Conservation (phyloP, 2,113 vertebrate species). For the Rynchops niger region DNA sequence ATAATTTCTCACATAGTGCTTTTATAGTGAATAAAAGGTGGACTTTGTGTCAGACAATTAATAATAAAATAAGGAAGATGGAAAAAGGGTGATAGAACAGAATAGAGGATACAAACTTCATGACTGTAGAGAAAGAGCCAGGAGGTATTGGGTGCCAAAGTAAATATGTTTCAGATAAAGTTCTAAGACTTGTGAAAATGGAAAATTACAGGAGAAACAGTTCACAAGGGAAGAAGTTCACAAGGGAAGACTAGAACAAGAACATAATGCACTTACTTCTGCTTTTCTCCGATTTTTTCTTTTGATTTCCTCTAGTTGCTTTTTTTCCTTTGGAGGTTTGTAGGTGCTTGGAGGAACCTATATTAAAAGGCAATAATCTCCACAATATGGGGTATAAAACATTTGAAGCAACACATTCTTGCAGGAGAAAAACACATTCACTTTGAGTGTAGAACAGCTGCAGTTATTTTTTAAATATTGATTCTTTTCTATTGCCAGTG, state of each 20-base stretch:
- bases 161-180: neutral
- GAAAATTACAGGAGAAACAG: neutral
- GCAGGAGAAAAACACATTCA: neutral
- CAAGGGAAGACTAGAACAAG: neutral
- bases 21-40: neutral
- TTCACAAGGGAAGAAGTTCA: neutral
- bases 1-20: neutral
- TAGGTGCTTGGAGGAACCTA: slow-evolving; percentile 86
- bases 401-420: neutral
- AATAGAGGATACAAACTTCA: neutral
- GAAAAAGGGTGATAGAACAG: neutral
- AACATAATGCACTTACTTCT: slow-evolving; percentile 70
- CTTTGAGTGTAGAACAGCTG: neutral
- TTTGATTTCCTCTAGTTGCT: slow-evolving; percentile 78
- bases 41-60: neutral
- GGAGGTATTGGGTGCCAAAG: neutral
- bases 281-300: slow-evolving; percentile 77
- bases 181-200: neutral
- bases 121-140: neutral
- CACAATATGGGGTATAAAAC: neutral
- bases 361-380: slow-evolving; percentile 6
- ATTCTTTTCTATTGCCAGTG: slow-evolving; percentile 1
- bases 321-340: slow-evolving; percentile 77
- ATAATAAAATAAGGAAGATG: neutral
- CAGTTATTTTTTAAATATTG: neutral